Evolutionary conservation across 1,140 invertebrate genomes (phyloP).

Genomic region (Semibalanus balanoides): DNA sequence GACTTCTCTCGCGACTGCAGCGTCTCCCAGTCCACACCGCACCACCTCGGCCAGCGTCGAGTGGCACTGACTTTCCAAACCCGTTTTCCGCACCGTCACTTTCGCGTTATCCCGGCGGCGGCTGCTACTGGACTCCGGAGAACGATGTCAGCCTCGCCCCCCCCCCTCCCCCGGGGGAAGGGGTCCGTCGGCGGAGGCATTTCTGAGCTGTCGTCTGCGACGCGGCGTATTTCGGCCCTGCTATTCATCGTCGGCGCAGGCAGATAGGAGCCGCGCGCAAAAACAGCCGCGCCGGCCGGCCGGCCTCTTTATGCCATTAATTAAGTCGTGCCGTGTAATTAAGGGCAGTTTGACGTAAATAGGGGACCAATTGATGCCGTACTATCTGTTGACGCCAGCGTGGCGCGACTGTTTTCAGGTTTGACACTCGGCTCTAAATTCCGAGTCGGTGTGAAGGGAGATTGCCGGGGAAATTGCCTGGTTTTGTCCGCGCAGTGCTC

Average conservation of each 20-base stretch:
- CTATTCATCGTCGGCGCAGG: neutral
- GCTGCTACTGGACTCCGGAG: too few species aligned
- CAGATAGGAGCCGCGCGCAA: neutral
- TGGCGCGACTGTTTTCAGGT: neutral
- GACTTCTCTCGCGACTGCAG: too few species aligned
- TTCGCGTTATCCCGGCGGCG: neutral
- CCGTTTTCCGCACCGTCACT: neutral
- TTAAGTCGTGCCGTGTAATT: neutral
- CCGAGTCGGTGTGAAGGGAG: neutral
- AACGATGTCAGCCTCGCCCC: too few species aligned
- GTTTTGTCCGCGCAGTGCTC: neutral
- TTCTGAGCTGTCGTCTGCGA: neutral
- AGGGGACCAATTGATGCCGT: neutral
- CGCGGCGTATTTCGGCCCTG: neutral
- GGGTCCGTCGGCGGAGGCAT: neutral
- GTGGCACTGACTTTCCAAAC: neutral
- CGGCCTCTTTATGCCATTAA: neutral
- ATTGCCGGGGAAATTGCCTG: neutral
- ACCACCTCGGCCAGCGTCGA: neutral
- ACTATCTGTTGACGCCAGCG: neutral
- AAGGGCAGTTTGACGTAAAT: neutral
- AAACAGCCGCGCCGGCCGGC: neutral
- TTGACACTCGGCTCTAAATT: neutral
- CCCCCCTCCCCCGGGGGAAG: neutral
- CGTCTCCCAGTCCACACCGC: too few species aligned